Base-by-base conservation (phyloP, 1,140 invertebrate species). In the Aporrectodea caliginosa region DNA sequence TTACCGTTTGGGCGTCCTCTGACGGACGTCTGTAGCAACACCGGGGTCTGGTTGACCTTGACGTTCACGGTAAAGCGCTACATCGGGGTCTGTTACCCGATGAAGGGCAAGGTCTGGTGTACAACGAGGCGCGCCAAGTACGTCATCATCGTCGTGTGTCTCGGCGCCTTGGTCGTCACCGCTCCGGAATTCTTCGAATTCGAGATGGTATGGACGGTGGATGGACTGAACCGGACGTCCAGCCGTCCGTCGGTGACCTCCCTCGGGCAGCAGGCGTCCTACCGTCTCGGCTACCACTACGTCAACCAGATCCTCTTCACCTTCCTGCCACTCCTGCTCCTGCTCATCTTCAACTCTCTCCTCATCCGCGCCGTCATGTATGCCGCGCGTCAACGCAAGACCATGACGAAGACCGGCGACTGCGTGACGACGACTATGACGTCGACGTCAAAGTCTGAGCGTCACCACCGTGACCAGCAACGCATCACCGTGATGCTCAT, bases 1-100 rank as follows among this genome's bases (percentile, higher is more conserved):
- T 27, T 70, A 73, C 89, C 89, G 0, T 90, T 91, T 79, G 90
- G 87, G 1, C 86, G 91, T 33, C 92, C 91, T 89, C 84, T 93
- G 58, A 90, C 90, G 22, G 92, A 93, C 86, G 90, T 91, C 31
- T 90, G 91, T 75, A 91, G 91, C 82, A 93, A 92, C 85, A 91
- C 92, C 16, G 85, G 92, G 29, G 92, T 93, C 43, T 94, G 93
- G 92, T 87, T 94, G 75, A 93, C 92, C 33, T 92, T 93, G 6
- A 91, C 92, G 35, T 94, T 94, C 85, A 94, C 93, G 1, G 90
- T 93, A 76, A 93, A 94, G 87, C 88, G 93, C 69, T 94, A 93
- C 88, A 92, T 94, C 76, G 93, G 92, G 34, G 92, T 94, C 12
- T 92, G 92, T 82, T 91, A 93, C 88, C 93, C 93, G 30, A 92